Evolutionary conservation across 92 coral and sea anemone genomes (phyloP).

Genomic region (Palythoa caribaeorum): DNA sequence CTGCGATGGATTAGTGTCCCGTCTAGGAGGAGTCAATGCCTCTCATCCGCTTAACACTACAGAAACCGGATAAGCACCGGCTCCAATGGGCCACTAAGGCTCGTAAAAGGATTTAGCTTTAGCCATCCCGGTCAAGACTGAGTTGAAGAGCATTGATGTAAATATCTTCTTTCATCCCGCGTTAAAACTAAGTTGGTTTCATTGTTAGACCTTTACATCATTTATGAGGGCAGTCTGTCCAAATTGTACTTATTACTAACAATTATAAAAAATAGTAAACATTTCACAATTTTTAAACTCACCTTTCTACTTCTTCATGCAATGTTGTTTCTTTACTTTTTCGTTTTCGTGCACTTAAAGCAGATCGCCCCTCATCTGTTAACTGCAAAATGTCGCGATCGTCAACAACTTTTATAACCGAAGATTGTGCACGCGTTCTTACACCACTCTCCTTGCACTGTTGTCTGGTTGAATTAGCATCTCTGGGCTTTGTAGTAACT

Average conservation of each 20-base stretch:
- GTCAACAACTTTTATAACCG: neutral
- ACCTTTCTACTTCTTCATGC: neutral
- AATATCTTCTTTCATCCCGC: too few relatives aligned
- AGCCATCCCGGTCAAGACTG: too few relatives aligned
- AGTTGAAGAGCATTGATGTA: too few relatives aligned
- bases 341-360: conserved; percentile 7
- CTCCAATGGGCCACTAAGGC: too few relatives aligned
- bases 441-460: neutral
- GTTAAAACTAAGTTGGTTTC: too few relatives aligned
- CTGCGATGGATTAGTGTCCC: too few relatives aligned
- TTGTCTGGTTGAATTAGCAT: neutral
- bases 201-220: too few relatives aligned
- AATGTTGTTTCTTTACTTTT: conserved; percentile 6
- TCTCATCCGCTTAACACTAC: too few relatives aligned
- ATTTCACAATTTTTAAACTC: neutral
- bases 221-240: too few relatives aligned
- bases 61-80: too few relatives aligned
- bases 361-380: neutral
- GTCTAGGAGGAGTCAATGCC: too few relatives aligned
- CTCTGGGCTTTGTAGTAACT: neutral
- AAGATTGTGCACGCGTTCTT: neutral
- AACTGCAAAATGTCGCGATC: conserved; percentile 3
- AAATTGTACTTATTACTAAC: neutral
- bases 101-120: too few relatives aligned
- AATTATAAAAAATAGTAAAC: neutral